Conservation (phyloP, 2,797 vertebrate species). For the Nyctibius grandis region DNA sequence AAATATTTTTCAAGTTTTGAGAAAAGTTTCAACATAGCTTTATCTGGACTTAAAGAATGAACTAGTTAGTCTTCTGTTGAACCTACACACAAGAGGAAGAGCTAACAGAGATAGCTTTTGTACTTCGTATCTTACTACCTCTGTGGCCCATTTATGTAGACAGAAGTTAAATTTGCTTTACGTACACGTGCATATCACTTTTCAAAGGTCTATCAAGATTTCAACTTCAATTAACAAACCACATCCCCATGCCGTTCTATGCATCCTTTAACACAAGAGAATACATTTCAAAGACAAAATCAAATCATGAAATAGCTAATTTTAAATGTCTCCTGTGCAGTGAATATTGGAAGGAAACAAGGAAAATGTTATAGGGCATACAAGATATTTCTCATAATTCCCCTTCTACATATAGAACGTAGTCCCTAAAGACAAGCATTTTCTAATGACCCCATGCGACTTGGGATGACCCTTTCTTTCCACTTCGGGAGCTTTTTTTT, state of each 20-base stretch:
- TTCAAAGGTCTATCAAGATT: not conserved
- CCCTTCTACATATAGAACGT: not conserved
- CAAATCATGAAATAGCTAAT: not conserved
- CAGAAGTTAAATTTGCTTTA: not conserved
- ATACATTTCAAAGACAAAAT: not conserved
- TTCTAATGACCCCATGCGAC: not conserved
- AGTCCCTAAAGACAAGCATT: not conserved
- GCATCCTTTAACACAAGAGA: not conserved
- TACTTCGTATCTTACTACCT: not conserved
- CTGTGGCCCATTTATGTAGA: not conserved
- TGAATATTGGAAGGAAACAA: not conserved
- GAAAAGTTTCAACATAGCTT: not conserved
- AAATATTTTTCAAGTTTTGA: not conserved
- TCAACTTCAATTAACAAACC: not conserved
- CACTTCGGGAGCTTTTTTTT: not conserved
- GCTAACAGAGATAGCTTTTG: not conserved
- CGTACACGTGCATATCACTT: fast-evolving
- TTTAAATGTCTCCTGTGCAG: not conserved
- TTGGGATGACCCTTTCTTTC: not conserved
- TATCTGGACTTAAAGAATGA: not conserved
- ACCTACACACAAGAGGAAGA: not conserved
- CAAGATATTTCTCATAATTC: not conserved
- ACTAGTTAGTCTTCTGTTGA: not conserved
- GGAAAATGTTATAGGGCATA: not conserved
- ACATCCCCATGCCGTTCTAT: not conserved